Base-by-base conservation (phyloP, 2,888 invertebrate species). In the Lottia scabra region DNA sequence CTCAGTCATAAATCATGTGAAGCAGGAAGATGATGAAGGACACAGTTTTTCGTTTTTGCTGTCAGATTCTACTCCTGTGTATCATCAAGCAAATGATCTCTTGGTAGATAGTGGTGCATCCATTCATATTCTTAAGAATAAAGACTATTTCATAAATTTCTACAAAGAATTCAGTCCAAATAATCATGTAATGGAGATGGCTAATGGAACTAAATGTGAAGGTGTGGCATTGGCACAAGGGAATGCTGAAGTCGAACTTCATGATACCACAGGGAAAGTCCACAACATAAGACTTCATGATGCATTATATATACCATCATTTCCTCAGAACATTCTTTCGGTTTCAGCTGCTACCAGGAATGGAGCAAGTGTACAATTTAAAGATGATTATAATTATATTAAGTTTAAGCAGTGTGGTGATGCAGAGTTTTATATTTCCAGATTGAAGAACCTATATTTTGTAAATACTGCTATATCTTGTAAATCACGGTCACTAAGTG, bases 31-130 rank as follows among this genome's bases (percentile, higher is more conserved):
- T 2, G 23, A 27, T 64, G 27, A 46, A 46, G 56, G 26, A 16
- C 26, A 65, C 16, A 26, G 23, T 38, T 68, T 30, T 45, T n/a
- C 12, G 19, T 26, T 45, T n/a, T n/a, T n/a, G n/a, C n/a, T n/a
- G n/a, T n/a, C n/a, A n/a, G n/a, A n/a, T n/a, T 26, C 16, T 23
- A 26, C 12, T 19, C 15, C 30, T 23, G 26, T 46, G 10, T 16
- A 48, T 19, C 15, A 10, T n/a, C 19, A 48, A 45, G 26, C 46
- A 15, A 27, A 46, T n/a, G 43, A 48, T 45, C 26, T 75, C 12
- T 30, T 76, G 23, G 80, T 80, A n/a, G 80, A 78, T 46, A 76
- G 76, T 73, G 78, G 77, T 15, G 79, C 76, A 3, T 76, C 79
- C 38, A 44, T 76, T 13, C 79, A 80, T 63, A 76, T 80, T 48